Percentiles rank a stretch among this genome's conserved stretches.
phyloP scores from a whole-genome alignment of 1,140 invertebrate genomes.

The Panulirus ornatus region DNA sequence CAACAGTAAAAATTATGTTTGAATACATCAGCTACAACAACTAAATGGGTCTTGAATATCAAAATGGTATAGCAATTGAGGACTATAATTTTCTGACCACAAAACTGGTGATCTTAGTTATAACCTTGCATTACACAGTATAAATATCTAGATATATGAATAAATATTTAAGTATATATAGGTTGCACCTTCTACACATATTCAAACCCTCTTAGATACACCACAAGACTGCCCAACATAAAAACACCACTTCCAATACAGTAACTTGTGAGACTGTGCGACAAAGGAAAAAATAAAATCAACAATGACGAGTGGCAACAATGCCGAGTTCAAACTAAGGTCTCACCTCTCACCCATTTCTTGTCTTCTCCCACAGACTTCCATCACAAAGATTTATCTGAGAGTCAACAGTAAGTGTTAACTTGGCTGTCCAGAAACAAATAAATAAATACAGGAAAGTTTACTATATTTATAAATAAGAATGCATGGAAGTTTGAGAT shows the following conservation, averaged over 20 bases:
- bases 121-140: slow-evolving; percentile 16
- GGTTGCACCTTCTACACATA: slow-evolving; percentile 64
- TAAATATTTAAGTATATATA: slow-evolving; percentile 27
- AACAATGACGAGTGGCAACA: slow-evolving; percentile 56
- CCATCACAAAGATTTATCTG: slow-evolving; percentile 60
- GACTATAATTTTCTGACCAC: background rate
- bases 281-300: slow-evolving; percentile 54
- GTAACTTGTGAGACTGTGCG: slow-evolving; percentile 61
- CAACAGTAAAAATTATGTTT: background rate
- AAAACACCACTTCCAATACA: slow-evolving; percentile 67
- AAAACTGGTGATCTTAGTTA: background rate
- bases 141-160: slow-evolving; percentile 54
- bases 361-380: slow-evolving; percentile 52
- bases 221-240: slow-evolving; percentile 65
- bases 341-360: slow-evolving; percentile 62
- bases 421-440: background rate
- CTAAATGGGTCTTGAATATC: background rate
- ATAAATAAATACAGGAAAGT: background rate
- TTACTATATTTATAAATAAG: slow-evolving; percentile 18
- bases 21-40: slow-evolving; percentile 6
- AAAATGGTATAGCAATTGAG: background rate
- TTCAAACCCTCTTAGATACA: slow-evolving; percentile 49
- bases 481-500: background rate
- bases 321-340: slow-evolving; percentile 51
- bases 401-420: slow-evolving; percentile 59